These are phyloP conservation scores for Corapipo altera DNA, from an alignment of 2,113 vertebrate genomes.

Conservation along the genomic window DNA sequence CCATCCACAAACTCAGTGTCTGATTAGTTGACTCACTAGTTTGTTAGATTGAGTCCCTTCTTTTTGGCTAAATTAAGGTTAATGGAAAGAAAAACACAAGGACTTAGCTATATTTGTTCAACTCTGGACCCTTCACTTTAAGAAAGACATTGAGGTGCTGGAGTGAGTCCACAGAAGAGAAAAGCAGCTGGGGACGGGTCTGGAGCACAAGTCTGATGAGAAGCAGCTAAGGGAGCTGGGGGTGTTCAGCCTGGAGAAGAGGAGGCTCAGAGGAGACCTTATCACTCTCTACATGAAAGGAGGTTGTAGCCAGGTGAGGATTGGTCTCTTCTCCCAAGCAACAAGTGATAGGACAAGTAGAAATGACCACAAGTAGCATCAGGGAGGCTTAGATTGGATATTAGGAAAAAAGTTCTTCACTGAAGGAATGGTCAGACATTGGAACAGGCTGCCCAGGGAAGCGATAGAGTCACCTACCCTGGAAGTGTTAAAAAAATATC, in stretches of 20 bases:
- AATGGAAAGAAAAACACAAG: not conserved
- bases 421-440: not conserved
- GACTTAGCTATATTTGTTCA: not conserved
- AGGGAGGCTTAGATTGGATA: no score
- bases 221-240: not conserved
- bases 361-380: not conserved
- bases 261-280: not conserved
- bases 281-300: not conserved
- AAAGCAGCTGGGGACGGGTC: not conserved
- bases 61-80: not conserved
- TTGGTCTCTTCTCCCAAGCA: not conserved
- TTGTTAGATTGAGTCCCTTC: not conserved
- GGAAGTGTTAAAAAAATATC: not conserved
- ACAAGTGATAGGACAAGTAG: not conserved
- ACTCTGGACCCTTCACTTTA: not conserved
- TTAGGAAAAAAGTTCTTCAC: not conserved
- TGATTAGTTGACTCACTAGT: not conserved
- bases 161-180: not conserved
- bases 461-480: fast-evolving
- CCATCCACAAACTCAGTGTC: not conserved
- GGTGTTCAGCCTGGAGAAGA: not conserved
- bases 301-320: fast-evolving
- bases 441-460: not conserved
- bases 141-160: not conserved
- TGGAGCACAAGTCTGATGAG: not conserved